These are phyloP conservation scores for Darevskia nairensis DNA, from an alignment of 2,797 vertebrate genomes.

Conservation along the genomic window DNA sequence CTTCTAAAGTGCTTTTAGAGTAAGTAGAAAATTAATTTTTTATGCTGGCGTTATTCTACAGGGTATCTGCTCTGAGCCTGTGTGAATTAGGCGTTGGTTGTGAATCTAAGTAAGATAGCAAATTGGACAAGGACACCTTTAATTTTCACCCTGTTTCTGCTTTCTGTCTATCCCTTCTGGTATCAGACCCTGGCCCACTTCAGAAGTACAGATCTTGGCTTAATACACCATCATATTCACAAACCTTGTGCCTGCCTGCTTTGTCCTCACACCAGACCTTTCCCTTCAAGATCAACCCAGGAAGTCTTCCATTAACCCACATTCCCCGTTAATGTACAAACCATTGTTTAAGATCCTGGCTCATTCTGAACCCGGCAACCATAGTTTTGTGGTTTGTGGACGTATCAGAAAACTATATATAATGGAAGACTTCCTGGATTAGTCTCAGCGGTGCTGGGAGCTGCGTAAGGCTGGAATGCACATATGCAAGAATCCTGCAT, in stretches of 20 bases:
- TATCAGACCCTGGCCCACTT: neutral
- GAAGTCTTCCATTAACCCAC: neutral
- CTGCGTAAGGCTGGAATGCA: neutral
- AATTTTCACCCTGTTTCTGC: neutral
- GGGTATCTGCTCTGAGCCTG: neutral
- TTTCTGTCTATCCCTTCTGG: neutral
- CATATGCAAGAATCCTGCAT: neutral
- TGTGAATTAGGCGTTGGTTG: neutral
- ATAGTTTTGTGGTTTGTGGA: neutral
- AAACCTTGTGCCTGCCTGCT: neutral
- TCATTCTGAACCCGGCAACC: neutral
- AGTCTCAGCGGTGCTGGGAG: neutral
- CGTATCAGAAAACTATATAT: neutral
- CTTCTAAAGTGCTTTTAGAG: neutral
- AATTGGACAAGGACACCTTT: neutral
- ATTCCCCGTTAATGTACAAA: neutral
- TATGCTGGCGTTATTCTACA: neutral
- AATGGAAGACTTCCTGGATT: neutral
- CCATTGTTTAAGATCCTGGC: neutral
- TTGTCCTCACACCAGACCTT: neutral
- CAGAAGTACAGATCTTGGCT: neutral
- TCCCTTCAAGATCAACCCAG: neutral
- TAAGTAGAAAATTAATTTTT: neutral
- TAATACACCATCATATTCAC: neutral
- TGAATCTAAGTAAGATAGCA: neutral